Base-by-base conservation (phyloP, 2,888 invertebrate species). In the Melanostoma scalare region DNA sequence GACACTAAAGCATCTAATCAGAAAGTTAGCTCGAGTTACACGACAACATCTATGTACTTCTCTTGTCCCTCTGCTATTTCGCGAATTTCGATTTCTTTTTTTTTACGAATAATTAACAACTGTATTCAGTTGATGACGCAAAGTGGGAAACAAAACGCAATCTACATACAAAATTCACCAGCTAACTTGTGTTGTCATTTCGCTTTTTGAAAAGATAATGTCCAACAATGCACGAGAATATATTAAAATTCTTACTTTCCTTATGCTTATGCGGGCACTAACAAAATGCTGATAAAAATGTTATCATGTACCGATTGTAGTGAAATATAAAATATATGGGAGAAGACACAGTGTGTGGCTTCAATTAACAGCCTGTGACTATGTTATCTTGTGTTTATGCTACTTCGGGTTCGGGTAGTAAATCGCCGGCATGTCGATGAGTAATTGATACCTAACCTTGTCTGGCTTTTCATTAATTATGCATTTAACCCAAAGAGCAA, bases 381-480 rank as follows among this genome's bases (percentile, higher is more conserved):
- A 20, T 30, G 31, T 60, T 68, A 63, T 63, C 50, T 63, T 20
- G 20, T 20, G n/a, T 65, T 65, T 58, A 44, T 58, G 56, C 9
- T 52, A 30, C 35, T 40, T 42, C 38, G 61, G 33, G 36, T 36
- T 20, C 31, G 33, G 30, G 50, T 63, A 52, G 40, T n/a, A 6
- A 30, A 4, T 30, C 33, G 46, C 10, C 30, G n/a, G 38, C 40
- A 65, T 61, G 10, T 67, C 61, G 40, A 79, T 74, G 68, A 74
- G 35, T 48, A 80, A 76, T 71, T 81, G 72, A 76, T 81, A 42
- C 55, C 44, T 75, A 55, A 80, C 71, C 71, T 61, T 72, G 60
- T 81, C 71, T 72, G 81, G 42, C 46, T 61, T 71, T 67, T 61
- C 38, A 53, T 38, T 71, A 48, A 58, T 75, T 75, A 71, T 55